Evolutionary conservation across 2,888 invertebrate species (phyloP), one percentile per base, ranked within the genome.

Genomic region (Aradus depressus): DNA sequence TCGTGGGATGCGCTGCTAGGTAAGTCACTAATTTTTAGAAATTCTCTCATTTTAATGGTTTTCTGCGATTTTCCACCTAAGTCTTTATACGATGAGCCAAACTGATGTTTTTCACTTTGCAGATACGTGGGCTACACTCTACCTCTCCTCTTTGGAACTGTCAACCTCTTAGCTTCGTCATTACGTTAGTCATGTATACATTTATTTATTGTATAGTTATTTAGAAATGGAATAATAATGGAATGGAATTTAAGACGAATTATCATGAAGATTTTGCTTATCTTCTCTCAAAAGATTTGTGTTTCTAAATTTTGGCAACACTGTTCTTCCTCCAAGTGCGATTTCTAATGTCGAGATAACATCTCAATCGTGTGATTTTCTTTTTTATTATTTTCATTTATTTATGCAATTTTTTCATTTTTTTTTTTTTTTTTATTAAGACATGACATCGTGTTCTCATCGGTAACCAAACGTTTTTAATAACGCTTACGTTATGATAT

Each of bases 71-170:
- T 28, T 10, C 31, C 8, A 10, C 8, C 8, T 8, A 8, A 28
- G 31, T 10, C 8, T 28, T 28, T 10, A 8, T 28, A 28, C 8
- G 8, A 28, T 16, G 21, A 21, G 19, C 16, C 21, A 22, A 18
- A 19, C 16, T 16, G 37, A 12, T 8, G 8, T 21, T 25, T 8
- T 18, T 16, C 8, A 44, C 18, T 3, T 49, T 56, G 12, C 31
- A 56, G 71, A 44, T 74, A 73, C 60, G 66, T 77, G 52, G 84
- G 85, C 21, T 83, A 81, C 65, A 73, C 77, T 43, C 66, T 78
- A 41, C 82, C 83, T 1, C 70, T 85, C 55, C 72, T 84, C 43
- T 65, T 79, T 44, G 86, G 85, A 43, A 80, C 80, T 53, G 70
- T 80, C 52, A 76, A 77, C 61, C 73, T 85, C 58, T 68, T 84